Evolutionary conservation across 2,888 invertebrate genomes (phyloP).

Genomic region (Notodonta ziczac): DNA sequence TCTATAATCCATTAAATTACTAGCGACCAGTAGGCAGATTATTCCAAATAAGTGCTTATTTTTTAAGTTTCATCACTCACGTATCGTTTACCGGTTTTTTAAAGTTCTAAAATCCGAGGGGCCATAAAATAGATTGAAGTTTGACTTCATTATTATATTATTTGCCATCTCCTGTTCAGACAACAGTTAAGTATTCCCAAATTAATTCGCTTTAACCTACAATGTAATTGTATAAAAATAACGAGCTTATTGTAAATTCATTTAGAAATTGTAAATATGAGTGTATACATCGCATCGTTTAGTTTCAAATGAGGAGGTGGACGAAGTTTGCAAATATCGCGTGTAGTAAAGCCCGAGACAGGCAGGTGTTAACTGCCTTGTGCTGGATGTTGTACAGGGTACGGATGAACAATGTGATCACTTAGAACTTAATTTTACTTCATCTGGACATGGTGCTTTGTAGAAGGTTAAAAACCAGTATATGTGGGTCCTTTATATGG

Average conservation of each 20-base stretch:
- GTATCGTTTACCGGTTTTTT: too few species aligned
- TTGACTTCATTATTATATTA: too few species aligned
- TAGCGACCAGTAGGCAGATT: too few species aligned
- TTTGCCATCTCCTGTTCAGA: too few species aligned
- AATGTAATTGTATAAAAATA: constrained; percentile 19
- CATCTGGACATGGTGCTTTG: constrained; percentile 24
- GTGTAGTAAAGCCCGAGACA: not conserved
- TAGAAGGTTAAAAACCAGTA: constrained; percentile 32
- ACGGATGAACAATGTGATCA: not conserved
- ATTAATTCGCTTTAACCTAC: constrained; percentile 7
- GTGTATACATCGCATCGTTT: not conserved
- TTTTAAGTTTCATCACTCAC: too few species aligned
- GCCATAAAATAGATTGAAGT: too few species aligned
- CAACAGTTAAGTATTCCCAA: not conserved
- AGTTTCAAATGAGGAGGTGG: not conserved
- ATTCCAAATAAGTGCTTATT: too few species aligned
- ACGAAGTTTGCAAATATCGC: not conserved
- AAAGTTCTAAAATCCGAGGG: too few species aligned
- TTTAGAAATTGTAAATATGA: not conserved
- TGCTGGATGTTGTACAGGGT: constrained; percentile 3
- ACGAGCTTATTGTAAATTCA: constrained; percentile 37
- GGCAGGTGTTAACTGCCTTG: constrained; percentile 1
- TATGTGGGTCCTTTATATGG: constrained; percentile 25
- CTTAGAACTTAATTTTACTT: not conserved
- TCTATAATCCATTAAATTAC: too few species aligned